phyloP scores from a whole-genome alignment of 2,113 vertebrate species.

The Pelecanus crispus region DNA sequence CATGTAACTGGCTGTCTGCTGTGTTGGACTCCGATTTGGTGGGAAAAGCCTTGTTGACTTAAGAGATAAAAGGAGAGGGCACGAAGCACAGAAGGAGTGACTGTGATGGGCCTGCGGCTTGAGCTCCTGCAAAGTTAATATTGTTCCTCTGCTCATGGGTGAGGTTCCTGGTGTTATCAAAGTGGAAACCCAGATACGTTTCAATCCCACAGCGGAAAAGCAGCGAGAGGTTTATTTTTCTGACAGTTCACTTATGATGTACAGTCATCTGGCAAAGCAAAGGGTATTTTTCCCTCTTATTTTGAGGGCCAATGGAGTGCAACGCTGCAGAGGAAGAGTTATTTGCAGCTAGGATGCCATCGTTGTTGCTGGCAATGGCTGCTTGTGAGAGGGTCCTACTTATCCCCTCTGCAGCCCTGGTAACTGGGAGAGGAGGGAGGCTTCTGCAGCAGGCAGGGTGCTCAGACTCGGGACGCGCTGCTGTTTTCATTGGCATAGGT shows the following conservation, averaged over 20 bases:
- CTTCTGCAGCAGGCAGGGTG: neutral
- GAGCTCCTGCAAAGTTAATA: neutral
- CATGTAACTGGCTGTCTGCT: neutral
- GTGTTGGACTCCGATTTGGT: neutral
- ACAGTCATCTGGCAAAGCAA: neutral
- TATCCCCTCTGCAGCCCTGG: neutral
- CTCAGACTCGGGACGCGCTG: accelerated
- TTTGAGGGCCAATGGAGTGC: neutral
- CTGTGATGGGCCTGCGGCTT: neutral
- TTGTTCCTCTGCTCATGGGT: accelerated
- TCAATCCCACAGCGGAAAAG: neutral
- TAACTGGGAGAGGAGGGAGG: neutral
- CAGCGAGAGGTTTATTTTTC: neutral
- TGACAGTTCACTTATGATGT: neutral
- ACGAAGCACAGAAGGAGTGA: neutral
- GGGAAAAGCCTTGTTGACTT: neutral
- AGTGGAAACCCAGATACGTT: neutral
- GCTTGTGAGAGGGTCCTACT: neutral
- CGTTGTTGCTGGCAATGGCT: neutral
- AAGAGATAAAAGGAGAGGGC: neutral
- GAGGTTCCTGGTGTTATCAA: neutral
- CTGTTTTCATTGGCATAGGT: accelerated
- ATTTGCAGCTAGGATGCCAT: neutral
- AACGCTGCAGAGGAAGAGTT: neutral
- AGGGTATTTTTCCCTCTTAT: neutral